phyloP scores from a whole-genome alignment of 1,140 invertebrate species.

The Notospermus geniculatus region DNA sequence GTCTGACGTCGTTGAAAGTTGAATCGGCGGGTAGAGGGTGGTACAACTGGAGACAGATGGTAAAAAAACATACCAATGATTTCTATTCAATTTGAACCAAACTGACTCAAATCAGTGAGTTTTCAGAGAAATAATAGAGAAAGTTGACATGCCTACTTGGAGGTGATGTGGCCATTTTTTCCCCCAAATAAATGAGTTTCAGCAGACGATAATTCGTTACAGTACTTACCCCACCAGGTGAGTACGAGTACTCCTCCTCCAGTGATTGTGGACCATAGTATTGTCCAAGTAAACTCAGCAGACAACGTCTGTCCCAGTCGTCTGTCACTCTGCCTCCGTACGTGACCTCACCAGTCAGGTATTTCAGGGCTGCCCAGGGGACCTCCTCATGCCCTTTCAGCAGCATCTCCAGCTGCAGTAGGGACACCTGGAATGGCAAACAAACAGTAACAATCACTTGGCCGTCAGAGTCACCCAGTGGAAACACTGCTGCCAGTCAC shows the following conservation, averaged over 20 bases:
- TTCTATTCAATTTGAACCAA: too few species aligned
- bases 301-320: conserved; percentile 53
- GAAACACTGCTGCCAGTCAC: too few species aligned
- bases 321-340: conserved; percentile 76
- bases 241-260: conserved; percentile 43
- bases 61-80: too few species aligned
- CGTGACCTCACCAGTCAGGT: conserved; percentile 74
- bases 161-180: too few species aligned
- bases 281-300: conserved; percentile 63
- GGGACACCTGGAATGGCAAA: conserved; percentile 40
- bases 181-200: too few species aligned
- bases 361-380: conserved; percentile 81
- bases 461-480: too few species aligned
- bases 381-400: conserved; percentile 56
- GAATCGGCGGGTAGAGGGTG: conserved; percentile 55
- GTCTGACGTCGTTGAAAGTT: conserved; percentile 45
- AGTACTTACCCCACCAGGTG: conserved; percentile 39
- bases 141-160: too few species aligned
- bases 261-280: conserved; percentile 47
- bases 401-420: conserved; percentile 48
- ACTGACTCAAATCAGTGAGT: too few species aligned
- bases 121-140: too few species aligned
- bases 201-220: too few species aligned
- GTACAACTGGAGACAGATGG: conserved; percentile 49
- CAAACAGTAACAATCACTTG: too few species aligned